A percentile compares a stretch with the other conserved stretches of the same genome.
Conservation (phyloP, 2,797 vertebrate genomes). For the Propithecus perrieri region DNA sequence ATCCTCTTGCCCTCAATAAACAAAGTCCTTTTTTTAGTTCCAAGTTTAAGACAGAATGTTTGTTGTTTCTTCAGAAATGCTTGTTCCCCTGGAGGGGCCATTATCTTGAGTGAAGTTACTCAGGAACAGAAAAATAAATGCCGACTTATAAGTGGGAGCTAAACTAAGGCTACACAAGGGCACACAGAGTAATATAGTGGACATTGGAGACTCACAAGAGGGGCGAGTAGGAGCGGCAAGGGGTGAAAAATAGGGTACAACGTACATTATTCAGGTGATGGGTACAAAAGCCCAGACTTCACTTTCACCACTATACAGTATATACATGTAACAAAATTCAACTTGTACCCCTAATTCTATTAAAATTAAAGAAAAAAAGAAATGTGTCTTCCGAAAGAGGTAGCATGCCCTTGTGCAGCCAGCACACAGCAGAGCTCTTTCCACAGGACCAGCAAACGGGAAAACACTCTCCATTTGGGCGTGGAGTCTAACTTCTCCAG, state of each 20-base stretch:
- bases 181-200: too few relatives aligned
- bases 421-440: not conserved
- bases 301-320: not conserved
- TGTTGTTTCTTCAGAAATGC: conserved; percentile 42
- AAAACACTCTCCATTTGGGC: not conserved
- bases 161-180: too few relatives aligned
- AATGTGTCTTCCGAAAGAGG: not conserved
- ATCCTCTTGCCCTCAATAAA: conserved; percentile 68
- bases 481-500: not conserved
- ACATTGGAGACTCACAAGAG: too few relatives aligned
- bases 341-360: too few relatives aligned
- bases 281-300: not conserved
- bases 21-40: conserved; percentile 65
- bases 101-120: not conserved
- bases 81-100: not conserved
- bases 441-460: not conserved
- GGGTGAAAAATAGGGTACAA: too few relatives aligned
- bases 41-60: not conserved
- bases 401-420: not conserved
- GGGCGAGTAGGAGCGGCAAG: too few relatives aligned
- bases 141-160: too few relatives aligned
- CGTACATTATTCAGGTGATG: too few relatives aligned
- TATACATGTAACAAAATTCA: not conserved
- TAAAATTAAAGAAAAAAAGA: too few relatives aligned
- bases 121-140: not conserved